Evolutionary conservation across 2,797 vertebrate species (phyloP), one percentile per base, ranked within the genome.

Genomic region (Taeniopygia guttata): DNA sequence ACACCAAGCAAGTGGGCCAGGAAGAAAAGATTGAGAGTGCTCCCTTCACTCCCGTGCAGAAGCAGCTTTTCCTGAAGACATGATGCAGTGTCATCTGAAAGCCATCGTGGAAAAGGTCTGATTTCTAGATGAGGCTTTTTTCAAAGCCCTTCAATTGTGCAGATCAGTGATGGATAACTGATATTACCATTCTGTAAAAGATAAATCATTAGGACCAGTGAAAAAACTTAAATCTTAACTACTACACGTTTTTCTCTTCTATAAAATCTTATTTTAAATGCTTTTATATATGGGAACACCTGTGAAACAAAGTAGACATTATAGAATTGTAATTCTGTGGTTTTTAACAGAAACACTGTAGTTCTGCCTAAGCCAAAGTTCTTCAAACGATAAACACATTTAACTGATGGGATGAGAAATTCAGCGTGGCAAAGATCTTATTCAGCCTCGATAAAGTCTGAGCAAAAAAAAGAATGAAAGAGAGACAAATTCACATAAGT

Each of bases 201-300:
- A 86, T 16, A 89, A 94, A 91, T 34, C 20, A 13, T 58, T 55
- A 3, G 10, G 22, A 87, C 55, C 38, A n/a, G 36, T 64, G 69
- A 86, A 81, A 87, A 94, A 68, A 32, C 3, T 27, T 87, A 74
- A 80, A 77, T 68, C 69, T 77, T 80, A 70, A 70, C 38, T 51
- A 58, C 32, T 58, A 58, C 14, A 51, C 42, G 3, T 3, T 21
- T 58, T 87, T 66, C 84, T 49, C 27, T 85, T 67, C 82, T 51
- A 49, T 78, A 83, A 91, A 89, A 75, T 32, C 29, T 46, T 25
- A 12, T 34, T 85, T 69, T 54, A 40, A 26, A 62, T 4, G 4
- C 14, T 30, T 77, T 77, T 62, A 12, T 42, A 48, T 34, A 62
- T 10, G 0, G 13, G 34, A 84, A 75, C 26, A 56, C 27, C 51